These are phyloP conservation scores for Pilophorus perplexus DNA, from an alignment of 2,888 invertebrate genomes.

Conservation along the genomic window DNA sequence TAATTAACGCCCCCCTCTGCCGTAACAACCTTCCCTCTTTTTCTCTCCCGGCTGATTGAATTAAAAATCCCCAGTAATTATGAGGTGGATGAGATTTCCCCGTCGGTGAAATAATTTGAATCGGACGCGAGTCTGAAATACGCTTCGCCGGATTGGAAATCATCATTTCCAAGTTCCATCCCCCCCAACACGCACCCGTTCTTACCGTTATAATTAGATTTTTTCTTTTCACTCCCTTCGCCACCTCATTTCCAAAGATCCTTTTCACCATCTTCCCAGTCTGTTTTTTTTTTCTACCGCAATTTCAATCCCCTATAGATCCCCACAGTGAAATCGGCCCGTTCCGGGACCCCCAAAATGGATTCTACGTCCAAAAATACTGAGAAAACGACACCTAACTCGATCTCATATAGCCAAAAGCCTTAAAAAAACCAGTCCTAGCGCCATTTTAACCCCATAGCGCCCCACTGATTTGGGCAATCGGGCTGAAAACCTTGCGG, in stretches of 20 bases:
- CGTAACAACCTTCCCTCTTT: not conserved
- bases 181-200: not conserved
- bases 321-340: too few species aligned
- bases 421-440: too few species aligned
- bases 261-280: too few species aligned
- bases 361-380: too few species aligned
- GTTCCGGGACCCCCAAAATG: too few species aligned
- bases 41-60: conserved; percentile 16
- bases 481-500: too few species aligned
- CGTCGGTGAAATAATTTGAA: conserved; percentile 30
- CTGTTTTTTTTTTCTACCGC: not conserved
- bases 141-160: conserved; percentile 25
- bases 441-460: too few species aligned
- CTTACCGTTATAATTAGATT: conserved; percentile 2
- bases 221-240: not conserved
- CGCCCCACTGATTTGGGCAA: too few species aligned
- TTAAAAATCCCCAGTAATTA: conserved; percentile 37
- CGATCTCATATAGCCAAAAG: too few species aligned
- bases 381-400: too few species aligned
- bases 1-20: conserved; percentile 21
- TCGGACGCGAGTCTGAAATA: conserved; percentile 26
- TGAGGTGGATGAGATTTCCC: conserved; percentile 33
- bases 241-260: not conserved
- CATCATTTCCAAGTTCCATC: conserved; percentile 12
- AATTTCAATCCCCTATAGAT: too few species aligned